A percentile compares a stretch with the other conserved stretches of the same genome.
These are phyloP conservation scores for Arion vulgaris DNA, from an alignment of 1,140 invertebrate species.

Conservation along the genomic window DNA sequence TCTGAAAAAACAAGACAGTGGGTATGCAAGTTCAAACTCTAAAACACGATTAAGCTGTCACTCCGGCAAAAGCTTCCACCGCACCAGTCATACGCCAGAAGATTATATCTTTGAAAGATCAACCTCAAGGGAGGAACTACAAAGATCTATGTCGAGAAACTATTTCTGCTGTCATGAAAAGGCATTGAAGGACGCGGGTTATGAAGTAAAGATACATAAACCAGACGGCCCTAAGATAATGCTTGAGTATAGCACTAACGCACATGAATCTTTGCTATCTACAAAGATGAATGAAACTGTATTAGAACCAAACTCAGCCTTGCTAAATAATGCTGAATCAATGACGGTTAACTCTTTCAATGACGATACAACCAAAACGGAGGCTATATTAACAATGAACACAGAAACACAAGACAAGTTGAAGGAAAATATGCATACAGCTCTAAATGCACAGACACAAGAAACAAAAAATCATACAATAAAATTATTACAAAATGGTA, in stretches of 20 bases:
- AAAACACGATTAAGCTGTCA: too few relatives aligned
- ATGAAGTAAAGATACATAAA: conserved; percentile 36
- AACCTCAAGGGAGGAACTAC: too few relatives aligned
- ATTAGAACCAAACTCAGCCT: neutral
- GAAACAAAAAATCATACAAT: neutral
- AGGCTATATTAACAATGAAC: conserved; percentile 10
- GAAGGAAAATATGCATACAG: neutral
- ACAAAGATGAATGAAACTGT: neutral
- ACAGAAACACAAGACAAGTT: neutral
- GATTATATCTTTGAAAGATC: too few relatives aligned
- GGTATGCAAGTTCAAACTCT: too few relatives aligned
- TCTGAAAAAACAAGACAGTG: too few relatives aligned
- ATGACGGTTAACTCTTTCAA: neutral
- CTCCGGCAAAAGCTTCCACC: too few relatives aligned
- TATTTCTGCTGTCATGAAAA: too few relatives aligned
- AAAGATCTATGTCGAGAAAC: too few relatives aligned
- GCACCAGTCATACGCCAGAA: too few relatives aligned
- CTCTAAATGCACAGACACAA: neutral
- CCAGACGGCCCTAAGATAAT: neutral
- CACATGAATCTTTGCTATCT: neutral
- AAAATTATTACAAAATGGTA: conserved; percentile 21
- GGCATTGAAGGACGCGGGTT: conserved; percentile 56
- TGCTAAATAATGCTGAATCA: neutral
- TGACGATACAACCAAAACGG: too few relatives aligned
- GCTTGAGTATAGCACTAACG: conserved; percentile 26